Evolutionary conservation across 1,140 invertebrate genomes (phyloP), one percentile per base, ranked within the genome.

Genomic region (Nymphalis io): DNA sequence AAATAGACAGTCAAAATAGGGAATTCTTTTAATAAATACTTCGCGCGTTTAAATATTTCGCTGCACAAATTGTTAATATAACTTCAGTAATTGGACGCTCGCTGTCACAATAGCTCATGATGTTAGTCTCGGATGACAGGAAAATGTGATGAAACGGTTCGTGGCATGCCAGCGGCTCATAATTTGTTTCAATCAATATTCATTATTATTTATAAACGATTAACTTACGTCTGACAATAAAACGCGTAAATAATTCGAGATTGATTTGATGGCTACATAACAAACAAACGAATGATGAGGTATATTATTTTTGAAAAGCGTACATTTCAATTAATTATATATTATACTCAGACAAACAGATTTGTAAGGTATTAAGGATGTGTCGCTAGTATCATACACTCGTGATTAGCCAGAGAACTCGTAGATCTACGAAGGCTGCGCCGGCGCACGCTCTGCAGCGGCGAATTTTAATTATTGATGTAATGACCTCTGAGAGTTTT

Each of bases 391-490:
- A 51, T 57, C 44, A 51, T 63, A 23, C 40, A 13, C 53, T 55
- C 51, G 16, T 51, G 42, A 18, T 46, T 16, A 40, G 42, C n/a
- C 51, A 21, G 23, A 21, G 18, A 67, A 60, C 58, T 65, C 74
- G 70, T 58, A 67, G 60, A 63, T 48, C 13, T 8, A 4, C 72
- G 78, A 83, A 82, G 77, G 78, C 74, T 80, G 72, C 68, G 74
- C 60, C 68, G 69, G 61, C 73, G 67, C 57, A 33, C 27, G 15
- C 1, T 3, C 13, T 70, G 72, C 74, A 76, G 59, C 21, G 38
- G 67, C 62, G 81, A 83, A 82, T 85, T 72, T 75, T 76, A 83
- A 81, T 80, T 61, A 72, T 65, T 85, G 79, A 83, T 81, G 82
- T 76, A 81, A 82, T 79, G 78, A 79, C 74, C 80, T 80, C 75